These are phyloP conservation scores for Margarornis squamiger DNA, from an alignment of 2,797 vertebrate genomes.

Conservation along the genomic window DNA sequence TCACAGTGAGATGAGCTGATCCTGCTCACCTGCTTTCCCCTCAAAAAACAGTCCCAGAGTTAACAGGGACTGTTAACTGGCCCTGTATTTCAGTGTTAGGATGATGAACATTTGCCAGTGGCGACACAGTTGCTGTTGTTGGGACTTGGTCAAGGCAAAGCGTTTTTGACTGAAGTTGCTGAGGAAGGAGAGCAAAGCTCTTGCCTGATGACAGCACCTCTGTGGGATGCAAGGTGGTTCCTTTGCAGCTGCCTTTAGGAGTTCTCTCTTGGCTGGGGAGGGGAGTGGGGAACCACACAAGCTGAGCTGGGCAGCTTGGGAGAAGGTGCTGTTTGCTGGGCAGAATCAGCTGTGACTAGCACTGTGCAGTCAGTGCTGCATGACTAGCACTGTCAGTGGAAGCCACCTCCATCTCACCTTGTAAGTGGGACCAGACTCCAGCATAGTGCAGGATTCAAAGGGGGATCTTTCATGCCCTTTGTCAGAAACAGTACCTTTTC, in stretches of 20 bases:
- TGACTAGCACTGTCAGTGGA: fast-evolving
- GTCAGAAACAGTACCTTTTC: background rate
- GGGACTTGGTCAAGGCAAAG: background rate
- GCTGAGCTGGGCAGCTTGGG: background rate
- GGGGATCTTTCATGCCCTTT: background rate
- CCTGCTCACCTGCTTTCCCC: background rate
- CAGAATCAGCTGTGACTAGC: background rate
- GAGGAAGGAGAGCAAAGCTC: background rate
- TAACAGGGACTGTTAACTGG: background rate
- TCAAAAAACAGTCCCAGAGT: background rate
- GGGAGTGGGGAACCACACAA: background rate
- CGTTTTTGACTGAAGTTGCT: background rate
- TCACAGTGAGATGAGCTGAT: background rate
- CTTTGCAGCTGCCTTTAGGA: background rate
- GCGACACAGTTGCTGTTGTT: background rate
- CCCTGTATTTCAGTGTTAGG: fast-evolving
- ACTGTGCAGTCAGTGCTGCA: fast-evolving
- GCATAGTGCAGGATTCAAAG: background rate
- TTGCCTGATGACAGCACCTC: background rate
- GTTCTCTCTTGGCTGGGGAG: background rate
- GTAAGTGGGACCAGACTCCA: background rate
- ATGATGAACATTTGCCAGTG: background rate
- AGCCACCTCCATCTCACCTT: background rate
- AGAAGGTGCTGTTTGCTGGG: background rate
- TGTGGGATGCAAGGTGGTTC: background rate